Conservation (phyloP, 2,113 vertebrate genomes). For the Gulo gulo region DNA sequence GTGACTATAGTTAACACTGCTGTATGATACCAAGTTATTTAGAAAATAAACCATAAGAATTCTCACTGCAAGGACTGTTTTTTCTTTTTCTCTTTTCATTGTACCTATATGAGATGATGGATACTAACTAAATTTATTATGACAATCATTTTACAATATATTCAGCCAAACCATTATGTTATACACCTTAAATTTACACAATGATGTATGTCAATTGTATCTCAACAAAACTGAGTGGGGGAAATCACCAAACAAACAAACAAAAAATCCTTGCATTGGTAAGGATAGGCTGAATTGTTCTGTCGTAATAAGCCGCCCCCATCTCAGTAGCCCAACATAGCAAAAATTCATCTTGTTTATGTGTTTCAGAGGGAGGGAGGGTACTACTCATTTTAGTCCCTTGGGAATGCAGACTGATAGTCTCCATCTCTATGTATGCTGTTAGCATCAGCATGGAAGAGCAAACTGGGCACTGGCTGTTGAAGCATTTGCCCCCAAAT, state of each 20-base stretch:
- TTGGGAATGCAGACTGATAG: fast-evolving
- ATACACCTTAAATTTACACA: not conserved
- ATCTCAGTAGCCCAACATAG: not conserved
- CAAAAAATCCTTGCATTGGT: not conserved
- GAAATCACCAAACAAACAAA: not conserved
- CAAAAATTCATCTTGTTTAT: not conserved
- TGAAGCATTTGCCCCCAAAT: not conserved
- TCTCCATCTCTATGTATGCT: no score
- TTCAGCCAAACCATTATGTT: not conserved
- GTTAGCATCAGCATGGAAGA: not conserved
- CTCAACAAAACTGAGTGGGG: not conserved
- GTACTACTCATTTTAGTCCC: not conserved
- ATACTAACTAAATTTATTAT: not conserved
- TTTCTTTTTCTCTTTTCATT: not conserved
- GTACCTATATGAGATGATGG: not conserved
- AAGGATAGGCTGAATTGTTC: not conserved
- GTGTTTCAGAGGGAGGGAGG: not conserved
- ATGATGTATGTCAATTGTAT: not conserved
- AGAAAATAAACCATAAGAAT: not conserved
- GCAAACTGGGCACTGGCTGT: not conserved
- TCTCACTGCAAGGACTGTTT: not conserved
- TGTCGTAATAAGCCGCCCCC: not conserved
- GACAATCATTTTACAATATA: not conserved
- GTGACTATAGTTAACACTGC: not conserved
- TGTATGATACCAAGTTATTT: not conserved